These are phyloP conservation scores for Zaprionus africanus DNA, from an alignment of 1,140 invertebrate species.

Conservation along the genomic window DNA sequence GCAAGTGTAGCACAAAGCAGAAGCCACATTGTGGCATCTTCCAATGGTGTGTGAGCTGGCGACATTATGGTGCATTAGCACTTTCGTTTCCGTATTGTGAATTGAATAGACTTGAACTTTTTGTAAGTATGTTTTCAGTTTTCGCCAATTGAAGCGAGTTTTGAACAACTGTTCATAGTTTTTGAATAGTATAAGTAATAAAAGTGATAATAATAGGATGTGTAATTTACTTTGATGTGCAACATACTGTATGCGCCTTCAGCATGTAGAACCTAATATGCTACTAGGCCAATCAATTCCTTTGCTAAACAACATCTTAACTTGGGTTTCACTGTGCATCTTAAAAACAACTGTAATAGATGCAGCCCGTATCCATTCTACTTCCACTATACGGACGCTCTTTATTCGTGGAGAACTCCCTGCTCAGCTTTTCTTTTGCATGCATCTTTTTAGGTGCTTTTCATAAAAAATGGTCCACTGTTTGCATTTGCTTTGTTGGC, in stretches of 20 bases:
- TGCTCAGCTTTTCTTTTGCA: slow-evolving; percentile 32
- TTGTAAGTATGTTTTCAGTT: slow-evolving; percentile 6
- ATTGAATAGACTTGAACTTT: slow-evolving; percentile 9
- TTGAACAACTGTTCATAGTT: too few relatives aligned
- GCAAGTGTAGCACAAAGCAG: not conserved
- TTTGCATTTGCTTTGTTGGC: slow-evolving; percentile 57
- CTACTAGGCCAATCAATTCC: not conserved
- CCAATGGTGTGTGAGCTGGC: not conserved
- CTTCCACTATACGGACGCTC: slow-evolving; percentile 25
- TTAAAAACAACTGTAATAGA: not conserved
- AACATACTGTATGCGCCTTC: not conserved
- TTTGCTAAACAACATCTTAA: slow-evolving; percentile 1
- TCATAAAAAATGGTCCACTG: slow-evolving; percentile 60
- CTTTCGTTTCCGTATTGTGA: slow-evolving; percentile 4
- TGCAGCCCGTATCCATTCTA: not conserved
- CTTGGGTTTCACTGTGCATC: not conserved
- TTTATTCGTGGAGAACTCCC: slow-evolving; percentile 22
- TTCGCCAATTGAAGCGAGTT: slow-evolving; percentile 8
- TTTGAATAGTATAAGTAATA: too few relatives aligned
- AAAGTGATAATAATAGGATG: not conserved
- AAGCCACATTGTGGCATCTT: not conserved
- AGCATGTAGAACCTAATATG: not conserved
- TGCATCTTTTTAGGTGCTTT: slow-evolving; percentile 49
- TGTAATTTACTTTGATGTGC: not conserved
- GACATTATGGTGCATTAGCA: slow-evolving; percentile 19